Evolutionary conservation across 1,140 invertebrate species (phyloP), one percentile per base, ranked within the genome.

Genomic region (Philotrypesis tridentata): DNA sequence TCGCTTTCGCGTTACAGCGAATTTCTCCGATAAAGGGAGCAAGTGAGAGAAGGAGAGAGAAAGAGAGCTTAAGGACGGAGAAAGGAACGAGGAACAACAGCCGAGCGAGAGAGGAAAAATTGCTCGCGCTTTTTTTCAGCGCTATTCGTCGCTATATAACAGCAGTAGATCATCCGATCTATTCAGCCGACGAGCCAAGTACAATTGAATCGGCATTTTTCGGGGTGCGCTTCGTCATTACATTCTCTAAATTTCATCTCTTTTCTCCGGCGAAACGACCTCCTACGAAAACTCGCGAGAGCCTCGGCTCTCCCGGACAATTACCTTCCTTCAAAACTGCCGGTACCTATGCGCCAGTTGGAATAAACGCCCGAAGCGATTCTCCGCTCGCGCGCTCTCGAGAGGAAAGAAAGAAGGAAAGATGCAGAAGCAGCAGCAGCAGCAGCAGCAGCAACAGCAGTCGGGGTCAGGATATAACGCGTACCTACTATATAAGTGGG

Each of bases 401-500:
- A 84, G 75, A 79, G 40, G 40, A 78, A 11, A 71, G 75, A 21
- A 75, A 61, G 79, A 79, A 79, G 48, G 68, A 68, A 76, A 29
- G 8, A 83, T 70, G 78, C 79, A 75, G 75, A 43, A 55, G 23
- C 27, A 79, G 80, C 33, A 37, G 72, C 84, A 83, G 29, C 75
- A 84, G 75, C 55, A 80, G 65, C 70, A 80, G 61, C 71, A 83
- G 84, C 77, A 55, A 84, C 80, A 82, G 79, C 61, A 75, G 72
- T 71, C 74, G 82, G 82, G 81, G 80, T 83, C 83, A 79, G 61
- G 82, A 80, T 83, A 80, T 83, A 83, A 79, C 80, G 85, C 81
- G 84, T 85, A 88, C 86, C 82, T 74, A 78, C 82, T 75, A 85
- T 88, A 70, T 86, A 91, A 91, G 90, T 91, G 90, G 90, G 89